Evolutionary conservation across 2,113 vertebrate species (phyloP), one percentile per base, ranked within the genome.

Genomic region (Chinchilla lanigera): DNA sequence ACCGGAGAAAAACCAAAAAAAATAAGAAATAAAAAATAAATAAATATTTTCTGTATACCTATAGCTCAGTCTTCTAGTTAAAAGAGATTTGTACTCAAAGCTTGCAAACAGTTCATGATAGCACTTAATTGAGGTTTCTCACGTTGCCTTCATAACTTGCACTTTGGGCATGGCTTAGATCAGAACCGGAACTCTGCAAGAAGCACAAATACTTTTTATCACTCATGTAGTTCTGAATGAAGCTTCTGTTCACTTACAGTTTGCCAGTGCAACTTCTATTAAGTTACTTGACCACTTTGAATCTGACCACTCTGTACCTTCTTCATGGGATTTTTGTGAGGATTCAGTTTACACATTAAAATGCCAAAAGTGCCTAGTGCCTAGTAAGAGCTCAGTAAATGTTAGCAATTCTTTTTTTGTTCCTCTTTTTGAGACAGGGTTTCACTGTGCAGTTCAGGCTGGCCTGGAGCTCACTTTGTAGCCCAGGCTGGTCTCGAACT

Each of bases 231-330:
- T 44, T 93, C 5, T 30, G 11, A 88, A 44, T 77, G 50, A 97
- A 93, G 47, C 71, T 86, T 96, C 50, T 87, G 17, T 92, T 95
- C 56, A 30, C 41, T 61, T 96, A 19, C 3, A 54, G 93, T 82
- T 94, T 82, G 35, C 26, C 28, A 65, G 7, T 94, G 50, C 73
- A 41, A 56, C n/a, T 33, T 67, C 69, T 24, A 16, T 81, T 91
- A 80, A 89, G 30, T 82, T 65, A 56, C 22, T 54, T 86, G 38
- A 47, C 41, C 44, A 52, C 52, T 84, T 52, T 77, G 65, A 90
- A 81, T 82, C 52, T 69, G 5, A 63, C 54, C 38, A 77, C 73
- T 77, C 41, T 77, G 54, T 14, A 60, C 56, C 19, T 78, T 54
- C 20, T n/a, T 77, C 22, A 41, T 86, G 47, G 63, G 9, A 26